Conservation (phyloP, 2,888 invertebrate species). For the Catocala sponsa region DNA sequence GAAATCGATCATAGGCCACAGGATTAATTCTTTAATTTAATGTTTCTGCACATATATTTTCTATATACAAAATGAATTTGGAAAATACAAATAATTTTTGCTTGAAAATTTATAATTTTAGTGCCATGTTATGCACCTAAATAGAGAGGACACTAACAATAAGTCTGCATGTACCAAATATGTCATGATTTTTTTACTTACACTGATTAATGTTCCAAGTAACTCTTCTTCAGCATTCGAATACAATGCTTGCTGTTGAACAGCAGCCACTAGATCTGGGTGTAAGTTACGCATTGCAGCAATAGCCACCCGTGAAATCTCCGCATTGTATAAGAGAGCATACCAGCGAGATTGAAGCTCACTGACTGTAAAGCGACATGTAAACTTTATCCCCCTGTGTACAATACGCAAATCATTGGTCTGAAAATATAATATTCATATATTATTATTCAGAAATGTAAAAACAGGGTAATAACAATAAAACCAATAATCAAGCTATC, state of each 20-base stretch:
- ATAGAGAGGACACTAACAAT: not conserved
- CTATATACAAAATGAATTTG: too few species aligned
- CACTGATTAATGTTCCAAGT: slow-evolving; percentile 93
- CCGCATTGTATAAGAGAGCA: slow-evolving; percentile 97
- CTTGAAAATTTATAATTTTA: too few species aligned
- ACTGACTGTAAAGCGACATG: slow-evolving; percentile 97
- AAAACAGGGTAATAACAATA: not conserved
- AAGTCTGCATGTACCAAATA: not conserved
- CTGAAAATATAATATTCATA: slow-evolving; percentile 61
- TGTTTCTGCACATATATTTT: too few species aligned
- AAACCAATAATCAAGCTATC: not conserved
- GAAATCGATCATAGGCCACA: too few species aligned
- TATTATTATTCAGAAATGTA: not conserved
- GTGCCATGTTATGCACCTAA: too few species aligned
- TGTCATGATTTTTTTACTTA: slow-evolving; percentile 51
- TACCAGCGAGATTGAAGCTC: slow-evolving; percentile 99
- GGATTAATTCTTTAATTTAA: too few species aligned
- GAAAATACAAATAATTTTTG: too few species aligned
- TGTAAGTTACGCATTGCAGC: slow-evolving; percentile 98
- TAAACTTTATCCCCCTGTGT: slow-evolving; percentile 97
- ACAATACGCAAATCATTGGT: slow-evolving; percentile 94
- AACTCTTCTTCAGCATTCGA: slow-evolving; percentile 96
- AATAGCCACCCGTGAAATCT: slow-evolving; percentile 96
- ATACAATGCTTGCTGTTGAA: slow-evolving; percentile 96
- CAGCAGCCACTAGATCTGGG: slow-evolving; percentile 95